Conservation (phyloP, 2,888 invertebrate species). For the Ceriagrion tenellum region DNA sequence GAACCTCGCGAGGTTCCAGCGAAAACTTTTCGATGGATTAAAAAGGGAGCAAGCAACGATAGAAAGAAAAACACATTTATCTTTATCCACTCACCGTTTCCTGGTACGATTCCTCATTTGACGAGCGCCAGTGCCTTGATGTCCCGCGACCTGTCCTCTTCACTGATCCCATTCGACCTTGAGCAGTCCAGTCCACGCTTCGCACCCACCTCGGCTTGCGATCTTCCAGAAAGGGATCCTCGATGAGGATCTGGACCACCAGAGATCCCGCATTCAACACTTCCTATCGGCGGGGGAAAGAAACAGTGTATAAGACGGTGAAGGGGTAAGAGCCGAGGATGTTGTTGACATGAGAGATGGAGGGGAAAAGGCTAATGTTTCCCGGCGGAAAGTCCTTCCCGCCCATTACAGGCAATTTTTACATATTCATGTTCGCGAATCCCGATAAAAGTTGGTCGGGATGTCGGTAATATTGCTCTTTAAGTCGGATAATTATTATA, state of each 20-base stretch:
- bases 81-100: conserved; percentile 19
- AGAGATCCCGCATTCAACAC: conserved; percentile 42
- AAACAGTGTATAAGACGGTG: not conserved
- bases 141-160: not conserved
- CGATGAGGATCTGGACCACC: not conserved
- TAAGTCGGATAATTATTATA: no score
- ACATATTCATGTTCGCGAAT: no score
- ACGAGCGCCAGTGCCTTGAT: not conserved
- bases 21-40: not conserved
- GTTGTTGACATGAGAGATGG: conserved; percentile 46
- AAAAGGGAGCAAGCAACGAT: not conserved
- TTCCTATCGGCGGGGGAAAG: not conserved
- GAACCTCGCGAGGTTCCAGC: not conserved
- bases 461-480: no score
- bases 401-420: no score
- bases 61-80: not conserved
- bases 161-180: not conserved
- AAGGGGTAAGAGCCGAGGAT: not conserved
- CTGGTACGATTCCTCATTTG: conserved; percentile 28
- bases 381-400: no score
- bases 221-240: not conserved
- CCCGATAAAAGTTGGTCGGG: no score
- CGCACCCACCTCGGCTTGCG: not conserved
- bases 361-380: not conserved
- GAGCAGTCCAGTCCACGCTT: not conserved